Percentiles rank a stretch among this genome's conserved stretches.
Conservation (phyloP, 2,888 invertebrate genomes). For the Pseudeuparius sepicola region DNA sequence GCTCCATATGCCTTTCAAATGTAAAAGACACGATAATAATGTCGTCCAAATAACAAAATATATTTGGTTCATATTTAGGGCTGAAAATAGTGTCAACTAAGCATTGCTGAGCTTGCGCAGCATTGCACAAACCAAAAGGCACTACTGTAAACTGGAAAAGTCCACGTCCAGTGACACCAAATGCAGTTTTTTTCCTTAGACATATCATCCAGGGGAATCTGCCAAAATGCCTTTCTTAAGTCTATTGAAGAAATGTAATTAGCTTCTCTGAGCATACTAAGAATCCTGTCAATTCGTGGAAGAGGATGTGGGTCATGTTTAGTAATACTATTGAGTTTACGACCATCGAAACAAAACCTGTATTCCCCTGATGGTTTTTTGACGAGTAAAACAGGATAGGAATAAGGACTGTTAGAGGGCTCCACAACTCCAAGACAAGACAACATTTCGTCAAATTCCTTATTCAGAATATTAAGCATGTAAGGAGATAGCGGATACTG, state of each 20-base stretch:
- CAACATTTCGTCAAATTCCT: slow-evolving; percentile 17
- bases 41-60: too few species aligned
- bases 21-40: too few species aligned
- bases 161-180: slow-evolving; percentile 27
- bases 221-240: too few species aligned
- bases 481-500: slow-evolving; percentile 17
- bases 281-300: slow-evolving; percentile 17
- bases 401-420: slow-evolving; percentile 13
- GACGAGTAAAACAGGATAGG: slow-evolving; percentile 16
- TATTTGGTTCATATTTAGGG: too few species aligned
- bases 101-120: too few species aligned
- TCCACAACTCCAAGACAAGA: slow-evolving; percentile 13
- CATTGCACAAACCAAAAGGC: too few species aligned
- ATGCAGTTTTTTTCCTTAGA: too few species aligned
- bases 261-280: too few species aligned
- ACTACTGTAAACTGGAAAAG: slow-evolving; percentile 25
- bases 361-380: slow-evolving; percentile 16
- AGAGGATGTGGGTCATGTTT: slow-evolving; percentile 15
- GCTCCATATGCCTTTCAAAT: slow-evolving; percentile 21
- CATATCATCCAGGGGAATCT: too few species aligned
- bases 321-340: slow-evolving; percentile 11
- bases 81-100: too few species aligned
- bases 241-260: slow-evolving; percentile 18
- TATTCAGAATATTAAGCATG: slow-evolving; percentile 16
- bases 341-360: slow-evolving; percentile 16